Base-by-base conservation (phyloP, 2,797 vertebrate genomes). In the Acanthopagrus latus region DNA sequence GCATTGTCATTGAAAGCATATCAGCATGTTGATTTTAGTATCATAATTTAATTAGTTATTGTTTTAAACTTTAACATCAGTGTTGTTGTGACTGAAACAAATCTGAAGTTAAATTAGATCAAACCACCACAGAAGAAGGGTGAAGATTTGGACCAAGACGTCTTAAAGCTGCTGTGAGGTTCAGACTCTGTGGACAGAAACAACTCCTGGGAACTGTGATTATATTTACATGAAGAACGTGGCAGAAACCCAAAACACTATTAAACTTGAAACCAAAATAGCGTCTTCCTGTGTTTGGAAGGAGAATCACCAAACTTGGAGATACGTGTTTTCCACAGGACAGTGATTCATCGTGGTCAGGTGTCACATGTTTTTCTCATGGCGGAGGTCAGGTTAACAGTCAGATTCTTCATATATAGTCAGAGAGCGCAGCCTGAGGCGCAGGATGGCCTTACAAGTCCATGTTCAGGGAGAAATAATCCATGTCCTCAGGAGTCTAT, bases 401-500 rank as follows among this genome's bases (percentile, higher is more conserved):
- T 8, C 41, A 48, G 43, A 25, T 47, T 76, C 74, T 78, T 82
- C 87, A 75, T 83, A 84, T 89, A 85, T 84, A 89, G 86, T 71
- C 83, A 71, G 60, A 73, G 63, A 7, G 10, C 0, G 21, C 66
- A 55, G 79, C 60, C 63, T 8, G 21, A 65, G 82, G 76, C 52
- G 3, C 64, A 47, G 48, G 55, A 82, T 84, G 62, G 69, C 89
- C 89, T 89, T 91, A 91, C 74, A 91, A 88, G 90, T 88, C 88
- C 88, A 82, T 70, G 55, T 23, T 74, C 27, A 60, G 69, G 57
- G 74, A 58, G 20, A 72, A 80, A 51, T 76, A 82, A 87, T 81
- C 80, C 79, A 13, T 0, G 2, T 43, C 12, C 33, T 73, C 66
- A 44, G 47, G 5, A 71, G 50, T 9, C 60, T 1, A 48, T 27